These are phyloP conservation scores for Pyrocoelia pectoralis DNA, from an alignment of 2,888 invertebrate genomes.

Conservation along the genomic window DNA sequence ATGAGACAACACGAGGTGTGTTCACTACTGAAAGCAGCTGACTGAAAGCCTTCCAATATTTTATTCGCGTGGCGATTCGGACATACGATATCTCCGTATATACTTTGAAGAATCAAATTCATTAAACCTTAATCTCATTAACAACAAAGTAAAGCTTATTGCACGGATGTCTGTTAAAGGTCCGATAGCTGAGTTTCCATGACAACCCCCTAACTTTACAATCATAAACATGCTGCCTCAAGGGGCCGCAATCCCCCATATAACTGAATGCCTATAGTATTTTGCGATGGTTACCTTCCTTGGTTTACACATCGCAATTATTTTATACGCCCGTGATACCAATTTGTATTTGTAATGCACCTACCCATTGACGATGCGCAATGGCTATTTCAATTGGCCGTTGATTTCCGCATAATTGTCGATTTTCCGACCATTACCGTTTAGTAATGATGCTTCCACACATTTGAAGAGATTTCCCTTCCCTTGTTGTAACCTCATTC, in stretches of 20 bases:
- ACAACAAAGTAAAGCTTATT: slow-evolving; percentile 37
- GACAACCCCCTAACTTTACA: slow-evolving; percentile 41
- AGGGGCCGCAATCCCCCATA: slow-evolving; percentile 33
- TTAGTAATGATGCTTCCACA: neutral
- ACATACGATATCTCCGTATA: slow-evolving; percentile 11
- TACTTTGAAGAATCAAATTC: slow-evolving; percentile 20
- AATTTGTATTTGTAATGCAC: neutral
- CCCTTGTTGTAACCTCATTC: neutral
- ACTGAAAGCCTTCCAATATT: too few species aligned
- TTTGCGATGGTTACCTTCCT: slow-evolving; percentile 28
- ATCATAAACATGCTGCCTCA: slow-evolving; percentile 39
- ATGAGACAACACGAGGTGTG: neutral
- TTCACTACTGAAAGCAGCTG: too few species aligned
- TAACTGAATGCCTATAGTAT: slow-evolving; percentile 29
- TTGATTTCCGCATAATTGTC: neutral
- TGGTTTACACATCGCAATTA: slow-evolving; percentile 25
- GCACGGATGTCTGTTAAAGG: slow-evolving; percentile 31
- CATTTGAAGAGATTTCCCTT: too few species aligned
- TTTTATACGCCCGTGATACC: slow-evolving; percentile 5
- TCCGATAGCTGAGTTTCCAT: slow-evolving; percentile 35
- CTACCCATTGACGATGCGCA: neutral
- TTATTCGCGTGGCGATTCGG: neutral
- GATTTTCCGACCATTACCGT: neutral
- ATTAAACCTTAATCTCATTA: slow-evolving; percentile 31
- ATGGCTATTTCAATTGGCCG: neutral